Base-by-base conservation (phyloP, 2,797 vertebrate species). In the Microcaecilia unicolor region DNA sequence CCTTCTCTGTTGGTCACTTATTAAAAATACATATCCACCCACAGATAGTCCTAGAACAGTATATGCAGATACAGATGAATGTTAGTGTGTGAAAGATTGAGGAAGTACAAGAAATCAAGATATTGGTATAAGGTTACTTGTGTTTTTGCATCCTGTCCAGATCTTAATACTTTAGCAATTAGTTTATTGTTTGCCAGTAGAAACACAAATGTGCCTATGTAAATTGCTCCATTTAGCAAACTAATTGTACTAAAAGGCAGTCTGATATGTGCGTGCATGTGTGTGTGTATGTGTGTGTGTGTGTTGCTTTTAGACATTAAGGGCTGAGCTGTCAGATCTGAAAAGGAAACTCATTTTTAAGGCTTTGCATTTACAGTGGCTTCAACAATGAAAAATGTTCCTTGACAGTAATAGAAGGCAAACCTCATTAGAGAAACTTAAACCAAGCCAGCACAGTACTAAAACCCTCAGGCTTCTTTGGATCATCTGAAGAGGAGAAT, bases 391-490 rank as follows among this genome's bases (percentile, higher is more conserved):
- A 76, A 74, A 74, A 72, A 74, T 76, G 71, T 61, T 70, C 64
- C 51, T 56, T 74, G 71, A 76, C 70, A 76, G 69, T 74, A 74
- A 76, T 74, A 69, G 67, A 74, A 76, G 73, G 71, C 68, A 76
- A 76, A 74, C 67, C 70, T 74, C 70, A 72, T 76, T 76, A 76
- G 59, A 61, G 58, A 72, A 76, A 76, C 64, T 69, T 72, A 74
- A 74, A 65, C 68, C 68, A 70, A 67, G 70, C 66, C 61, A 32
- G 67, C 64, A 66, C 66, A 66, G 64, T 62, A 59, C 64, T 69
- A 51, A 64, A 72, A 62, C 67, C 73, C 73, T 66, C 59, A 45
- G 69, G 71, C 68, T 72, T 57, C 67, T 70, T 69, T 57, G 59
- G 52, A 65, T 60, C 62, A 64, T 70, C 68, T 72, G 65, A 59